Base-by-base conservation (phyloP, 2,888 invertebrate species). In the Callinectes sapidus region DNA sequence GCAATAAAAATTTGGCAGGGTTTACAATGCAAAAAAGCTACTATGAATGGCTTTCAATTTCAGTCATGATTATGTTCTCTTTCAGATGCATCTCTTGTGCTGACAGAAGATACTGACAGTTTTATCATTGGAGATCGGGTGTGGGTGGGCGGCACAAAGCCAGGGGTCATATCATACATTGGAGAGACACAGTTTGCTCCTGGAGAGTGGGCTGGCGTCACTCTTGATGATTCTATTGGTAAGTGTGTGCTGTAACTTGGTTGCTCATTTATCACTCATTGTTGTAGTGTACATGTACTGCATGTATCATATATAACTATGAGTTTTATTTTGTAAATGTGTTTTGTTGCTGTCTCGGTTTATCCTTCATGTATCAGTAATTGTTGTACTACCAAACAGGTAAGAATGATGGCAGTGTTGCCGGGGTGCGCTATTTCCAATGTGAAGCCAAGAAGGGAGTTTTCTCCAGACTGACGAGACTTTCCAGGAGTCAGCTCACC, bases 191-290 rank as follows among this genome's bases (percentile, higher is more conserved):
- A 98, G 95, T 99, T 99, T 96, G 99, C 99, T 28, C 98, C 98
- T 35, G 99, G 99, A 94, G 98, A 99, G 95, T 99, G 99, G 99
- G 99, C 99, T 89, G 99, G 99, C 90, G 97, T 99, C 94, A 99
- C 98, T 94, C 97, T 99, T 95, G 99, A 99, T 96, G 98, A 99
- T 66, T 92, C 96, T 96, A 94, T 95, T 98, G 99, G 99, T 95
- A 96, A 93, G 92, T 39, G 5, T 39, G 39, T 39, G 5, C 39
- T 39, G 39, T 87, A 23, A 10, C 5, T 32, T 48, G 48, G 6
- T 23, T 61, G 61, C 23, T 61, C 23, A 61, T 23, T 54, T 10
- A n/a, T 13, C 71, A 0, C 28, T 5, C 13, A 10, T n/a, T 71
- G 71, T 2, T 71, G 71, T 87, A 42, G n/a, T 32, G 55, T 55